These are phyloP conservation scores for Muntiacus reevesi DNA, from an alignment of 2,113 vertebrate genomes.

Conservation along the genomic window DNA sequence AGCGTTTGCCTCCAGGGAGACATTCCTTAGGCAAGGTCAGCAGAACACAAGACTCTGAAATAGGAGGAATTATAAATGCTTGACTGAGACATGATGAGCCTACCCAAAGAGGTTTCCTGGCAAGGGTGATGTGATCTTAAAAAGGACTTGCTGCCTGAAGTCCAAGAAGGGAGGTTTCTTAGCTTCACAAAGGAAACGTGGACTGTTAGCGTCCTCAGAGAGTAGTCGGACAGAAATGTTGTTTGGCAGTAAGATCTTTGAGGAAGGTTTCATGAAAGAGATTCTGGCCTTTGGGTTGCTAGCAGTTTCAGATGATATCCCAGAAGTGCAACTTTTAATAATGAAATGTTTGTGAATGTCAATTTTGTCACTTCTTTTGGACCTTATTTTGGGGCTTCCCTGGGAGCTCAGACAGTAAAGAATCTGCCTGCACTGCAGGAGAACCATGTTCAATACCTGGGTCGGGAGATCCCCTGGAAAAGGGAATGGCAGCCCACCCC, in stretches of 20 bases:
- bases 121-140: not conserved
- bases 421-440: not conserved
- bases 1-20: not conserved
- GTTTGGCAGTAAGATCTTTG: not conserved
- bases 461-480: not conserved
- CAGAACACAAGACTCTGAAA: not conserved
- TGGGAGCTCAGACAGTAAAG: not conserved
- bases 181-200: not conserved
- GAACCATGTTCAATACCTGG: not conserved
- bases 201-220: not conserved
- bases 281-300: not conserved
- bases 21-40: not conserved
- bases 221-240: not conserved
- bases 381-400: not conserved
- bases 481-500: not conserved
- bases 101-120: not conserved
- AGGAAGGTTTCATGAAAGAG: not conserved
- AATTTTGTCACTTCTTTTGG: not conserved
- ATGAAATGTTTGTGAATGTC: not conserved
- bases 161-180: not conserved
- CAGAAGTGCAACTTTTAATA: not conserved
- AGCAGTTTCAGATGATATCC: not conserved
- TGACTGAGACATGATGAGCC: not conserved
- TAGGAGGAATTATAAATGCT: not conserved
- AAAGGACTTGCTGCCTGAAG: not conserved